These are phyloP conservation scores for Leucoraja erinaceus DNA, from an alignment of 2,113 vertebrate species.

Conservation along the genomic window DNA sequence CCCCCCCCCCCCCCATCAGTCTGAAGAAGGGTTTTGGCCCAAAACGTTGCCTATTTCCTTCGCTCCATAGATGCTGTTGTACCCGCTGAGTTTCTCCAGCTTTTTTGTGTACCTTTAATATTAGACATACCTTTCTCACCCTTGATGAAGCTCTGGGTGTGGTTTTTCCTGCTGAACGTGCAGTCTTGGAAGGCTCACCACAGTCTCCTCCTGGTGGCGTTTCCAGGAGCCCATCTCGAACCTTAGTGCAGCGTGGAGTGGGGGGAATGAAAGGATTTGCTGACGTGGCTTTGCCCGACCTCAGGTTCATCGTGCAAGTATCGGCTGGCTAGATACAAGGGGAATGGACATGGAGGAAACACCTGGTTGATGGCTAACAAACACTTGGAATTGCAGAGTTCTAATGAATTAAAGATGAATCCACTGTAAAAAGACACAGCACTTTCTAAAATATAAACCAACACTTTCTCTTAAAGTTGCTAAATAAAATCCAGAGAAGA, in stretches of 20 bases:
- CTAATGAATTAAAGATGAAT: neutral
- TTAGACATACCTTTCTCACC: neutral
- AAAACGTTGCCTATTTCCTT: too few species aligned
- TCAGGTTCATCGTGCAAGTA: constrained; percentile 1
- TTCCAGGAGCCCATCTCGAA: neutral
- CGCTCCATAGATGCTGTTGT: too few species aligned
- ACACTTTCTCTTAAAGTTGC: neutral
- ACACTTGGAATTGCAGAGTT: neutral
- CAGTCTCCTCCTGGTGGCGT: too few species aligned
- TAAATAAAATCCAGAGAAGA: too few species aligned
- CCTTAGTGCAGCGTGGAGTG: neutral
- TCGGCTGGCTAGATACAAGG: neutral
- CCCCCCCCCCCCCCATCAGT: too few species aligned
- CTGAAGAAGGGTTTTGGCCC: too few species aligned
- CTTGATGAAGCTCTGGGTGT: neutral
- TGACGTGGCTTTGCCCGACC: neutral
- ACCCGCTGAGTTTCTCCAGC: too few species aligned
- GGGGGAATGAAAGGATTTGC: neutral
- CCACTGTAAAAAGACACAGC: neutral
- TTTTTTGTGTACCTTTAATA: too few species aligned
- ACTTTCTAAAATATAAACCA: neutral
- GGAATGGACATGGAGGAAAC: neutral
- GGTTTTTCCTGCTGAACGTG: too few species aligned
- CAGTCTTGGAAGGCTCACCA: neutral
- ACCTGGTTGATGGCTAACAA: neutral